These are phyloP conservation scores for Manis javanica DNA, from an alignment of 2,797 vertebrate genomes.

Conservation along the genomic window DNA sequence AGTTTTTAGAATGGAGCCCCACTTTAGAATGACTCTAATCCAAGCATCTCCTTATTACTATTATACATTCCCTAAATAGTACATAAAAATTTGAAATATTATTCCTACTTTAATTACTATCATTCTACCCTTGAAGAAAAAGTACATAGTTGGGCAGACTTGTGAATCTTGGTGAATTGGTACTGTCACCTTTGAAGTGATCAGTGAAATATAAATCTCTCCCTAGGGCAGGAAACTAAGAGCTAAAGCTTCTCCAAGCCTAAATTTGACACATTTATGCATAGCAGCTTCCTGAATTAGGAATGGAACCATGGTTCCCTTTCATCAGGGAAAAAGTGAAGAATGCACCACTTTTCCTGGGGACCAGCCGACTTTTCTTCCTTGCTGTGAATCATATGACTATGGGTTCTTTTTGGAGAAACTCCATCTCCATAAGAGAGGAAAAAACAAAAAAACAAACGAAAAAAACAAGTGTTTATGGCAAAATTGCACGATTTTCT, in stretches of 20 bases:
- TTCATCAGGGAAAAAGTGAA: not conserved
- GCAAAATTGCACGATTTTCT: conserved; percentile 55
- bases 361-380: not conserved
- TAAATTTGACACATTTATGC: not conserved
- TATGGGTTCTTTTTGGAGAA: not conserved
- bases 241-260: not conserved
- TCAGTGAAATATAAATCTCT: not conserved
- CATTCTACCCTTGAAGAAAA: not conserved
- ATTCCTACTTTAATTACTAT: not conserved
- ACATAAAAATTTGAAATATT: not conserved
- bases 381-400: not conserved
- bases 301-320: not conserved
- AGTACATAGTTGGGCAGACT: not conserved
- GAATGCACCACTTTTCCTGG: not conserved
- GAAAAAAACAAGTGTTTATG: conserved; percentile 32
- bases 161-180: not conserved
- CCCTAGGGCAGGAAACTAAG: not conserved
- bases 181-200: not conserved
- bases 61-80: not conserved
- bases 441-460: not conserved
- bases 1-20: not conserved
- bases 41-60: no score
- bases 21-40: no score
- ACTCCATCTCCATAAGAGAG: not conserved
- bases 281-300: not conserved